A percentile compares a stretch with the other conserved stretches of the same genome.
phyloP scores from a whole-genome alignment of 1,140 invertebrate species.

The Cotesia vestalis region DNA sequence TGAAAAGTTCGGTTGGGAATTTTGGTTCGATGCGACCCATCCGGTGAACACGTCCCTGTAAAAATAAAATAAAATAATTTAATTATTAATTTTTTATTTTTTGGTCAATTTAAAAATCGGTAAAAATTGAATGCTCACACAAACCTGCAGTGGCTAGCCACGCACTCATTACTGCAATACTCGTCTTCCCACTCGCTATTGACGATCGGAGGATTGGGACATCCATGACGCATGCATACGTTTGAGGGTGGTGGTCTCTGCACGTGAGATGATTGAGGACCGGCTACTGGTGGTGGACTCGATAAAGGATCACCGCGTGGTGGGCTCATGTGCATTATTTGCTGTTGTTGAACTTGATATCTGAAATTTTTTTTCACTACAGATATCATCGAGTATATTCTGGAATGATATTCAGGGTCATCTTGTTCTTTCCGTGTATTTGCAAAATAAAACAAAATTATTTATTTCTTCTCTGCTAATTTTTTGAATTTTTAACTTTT shows the following conservation, averaged over 20 bases:
- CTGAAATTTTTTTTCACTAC: too few relatives aligned
- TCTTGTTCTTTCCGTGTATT: too few relatives aligned
- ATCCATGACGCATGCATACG: slow-evolving; percentile 88
- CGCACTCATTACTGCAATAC: slow-evolving; percentile 97
- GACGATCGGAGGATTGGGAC: slow-evolving; percentile 87
- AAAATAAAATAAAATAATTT: slow-evolving; percentile 49
- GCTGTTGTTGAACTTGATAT: slow-evolving; percentile 53
- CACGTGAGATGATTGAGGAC: slow-evolving; percentile 61
- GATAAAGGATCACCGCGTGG: slow-evolving; percentile 57
- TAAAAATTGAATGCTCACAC: slow-evolving; percentile 49
- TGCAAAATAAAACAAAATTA: too few relatives aligned
- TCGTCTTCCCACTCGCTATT: slow-evolving; percentile 97
- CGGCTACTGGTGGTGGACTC: slow-evolving; percentile 55
- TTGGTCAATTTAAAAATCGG: slow-evolving; percentile 24
- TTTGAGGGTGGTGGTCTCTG: slow-evolving; percentile 67
- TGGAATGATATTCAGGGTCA: too few relatives aligned
- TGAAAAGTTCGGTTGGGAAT: slow-evolving; percentile 71
- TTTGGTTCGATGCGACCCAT: slow-evolving; percentile 87
- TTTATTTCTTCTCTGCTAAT: too few relatives aligned
- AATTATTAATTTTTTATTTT: slow-evolving; percentile 36
- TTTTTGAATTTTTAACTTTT: too few relatives aligned
- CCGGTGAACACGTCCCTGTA: slow-evolving; percentile 88
- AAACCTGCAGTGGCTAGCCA: slow-evolving; percentile 93
- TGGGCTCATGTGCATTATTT: slow-evolving; percentile 63
- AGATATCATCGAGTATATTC: too few relatives aligned